Conservation (phyloP, 2,113 vertebrate genomes). For the Hippopotamus amphibius region DNA sequence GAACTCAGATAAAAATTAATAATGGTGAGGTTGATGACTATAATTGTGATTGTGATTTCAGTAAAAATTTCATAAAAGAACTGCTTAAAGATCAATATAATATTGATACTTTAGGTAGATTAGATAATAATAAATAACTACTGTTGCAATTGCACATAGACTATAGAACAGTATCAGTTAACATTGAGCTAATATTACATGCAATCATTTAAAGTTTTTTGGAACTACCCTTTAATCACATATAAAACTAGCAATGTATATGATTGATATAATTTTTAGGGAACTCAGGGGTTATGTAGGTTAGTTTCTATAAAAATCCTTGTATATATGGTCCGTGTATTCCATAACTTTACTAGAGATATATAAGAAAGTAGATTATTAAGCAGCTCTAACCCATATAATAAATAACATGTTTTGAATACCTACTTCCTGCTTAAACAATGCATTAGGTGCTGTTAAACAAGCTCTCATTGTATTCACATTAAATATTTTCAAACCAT, state of each 20-base stretch:
- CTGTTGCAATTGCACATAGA: not conserved
- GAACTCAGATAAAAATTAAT: not conserved
- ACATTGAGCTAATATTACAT: not conserved
- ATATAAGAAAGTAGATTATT: not conserved
- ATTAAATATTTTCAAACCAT: not conserved
- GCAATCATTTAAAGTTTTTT: not conserved
- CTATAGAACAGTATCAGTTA: not conserved
- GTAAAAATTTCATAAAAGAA: not conserved
- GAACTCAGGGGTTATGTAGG: not conserved
- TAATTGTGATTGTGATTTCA: not conserved
- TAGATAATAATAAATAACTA: not conserved
- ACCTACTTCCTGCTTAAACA: not conserved
- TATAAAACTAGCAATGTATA: not conserved
- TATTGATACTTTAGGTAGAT: not conserved
- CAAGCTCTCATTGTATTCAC: not conserved
- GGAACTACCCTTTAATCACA: not conserved
- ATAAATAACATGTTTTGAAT: not conserved
- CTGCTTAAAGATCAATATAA: not conserved
- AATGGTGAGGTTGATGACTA: not conserved
- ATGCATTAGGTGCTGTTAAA: not conserved
- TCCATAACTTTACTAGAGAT: not conserved
- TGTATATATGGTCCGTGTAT: not conserved
- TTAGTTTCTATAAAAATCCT: not conserved
- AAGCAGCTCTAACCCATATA: not conserved
- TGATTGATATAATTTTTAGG: not conserved